Evolutionary conservation across 2,797 vertebrate genomes (phyloP).

Genomic region (Halcyon chelicuti): DNA sequence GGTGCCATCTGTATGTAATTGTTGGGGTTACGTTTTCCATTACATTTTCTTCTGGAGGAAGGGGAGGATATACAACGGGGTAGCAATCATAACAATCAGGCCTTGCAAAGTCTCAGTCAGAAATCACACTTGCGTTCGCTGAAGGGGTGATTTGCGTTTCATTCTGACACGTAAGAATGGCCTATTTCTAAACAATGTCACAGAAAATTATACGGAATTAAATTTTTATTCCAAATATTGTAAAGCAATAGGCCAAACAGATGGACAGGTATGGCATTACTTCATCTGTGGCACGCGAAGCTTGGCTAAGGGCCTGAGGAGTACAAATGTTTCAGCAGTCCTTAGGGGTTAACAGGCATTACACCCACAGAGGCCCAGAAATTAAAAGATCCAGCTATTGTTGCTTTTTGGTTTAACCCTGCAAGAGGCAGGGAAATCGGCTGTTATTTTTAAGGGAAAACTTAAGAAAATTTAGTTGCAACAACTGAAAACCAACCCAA

Average conservation of each 20-base stretch:
- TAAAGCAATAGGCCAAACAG: slow-evolving; percentile 70
- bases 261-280: slow-evolving; percentile 76
- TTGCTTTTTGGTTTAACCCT: slow-evolving; percentile 63
- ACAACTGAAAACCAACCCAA: background rate
- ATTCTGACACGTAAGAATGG: slow-evolving; percentile 58
- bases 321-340: slow-evolving; percentile 57
- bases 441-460: background rate
- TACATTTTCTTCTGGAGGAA: slow-evolving; percentile 53
- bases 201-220: slow-evolving; percentile 61
- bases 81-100: slow-evolving; percentile 54
- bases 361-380: slow-evolving; percentile 3
- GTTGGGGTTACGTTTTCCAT: slow-evolving; percentile 68
- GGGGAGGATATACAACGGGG: slow-evolving; percentile 38
- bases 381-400: slow-evolving; percentile 27
- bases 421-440: background rate
- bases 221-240: slow-evolving; percentile 70
- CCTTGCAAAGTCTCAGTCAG: slow-evolving; percentile 56
- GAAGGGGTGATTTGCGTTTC: slow-evolving; percentile 64
- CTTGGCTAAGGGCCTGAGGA: slow-evolving; percentile 54
- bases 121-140: slow-evolving; percentile 27
- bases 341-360: slow-evolving; percentile 67
- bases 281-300: slow-evolving; percentile 65
- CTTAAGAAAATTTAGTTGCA: background rate
- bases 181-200: slow-evolving; percentile 74
- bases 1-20: slow-evolving; percentile 69